Evolutionary conservation across 2,888 invertebrate genomes (phyloP), one percentile per base, ranked within the genome.

Genomic region (Lasius platythorax): DNA sequence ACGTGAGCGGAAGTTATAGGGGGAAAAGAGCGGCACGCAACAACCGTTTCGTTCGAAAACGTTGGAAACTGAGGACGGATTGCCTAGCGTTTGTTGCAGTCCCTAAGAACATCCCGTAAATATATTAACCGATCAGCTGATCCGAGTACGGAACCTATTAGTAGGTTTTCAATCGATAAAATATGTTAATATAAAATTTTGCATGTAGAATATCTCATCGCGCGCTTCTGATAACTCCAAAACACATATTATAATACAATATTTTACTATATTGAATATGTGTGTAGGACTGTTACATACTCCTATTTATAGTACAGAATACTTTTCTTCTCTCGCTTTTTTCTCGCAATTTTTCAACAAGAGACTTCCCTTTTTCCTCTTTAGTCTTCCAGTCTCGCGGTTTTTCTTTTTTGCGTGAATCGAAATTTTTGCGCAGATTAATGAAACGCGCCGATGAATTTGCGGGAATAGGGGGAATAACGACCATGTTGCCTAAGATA

Each of bases 401-500:
- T 33, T n/a, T 56, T n/a, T n/a, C 23, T 75, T 76, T 66, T 37
- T 46, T 46, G 23, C 8, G 53, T 37, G 74, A 87, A 87, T 85
- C 63, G 87, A 85, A 88, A 89, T 85, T 85, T 53, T 85, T 53
- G 64, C 46, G 61, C 18, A 43, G 30, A 37, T 64, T 78, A 56
- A 81, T 81, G 73, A 81, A 81, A 61, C 79, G 46, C 70, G 11
- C 61, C 46, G 68, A 86, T 23, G 33, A 72, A 28, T n/a, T 2
- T 12, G 50, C 43, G 84, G 84, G 23, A 23, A 23, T 70, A 74
- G 75, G 82, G 68, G 58, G 82, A 88, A 86, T 87, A 89, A 89
- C 83, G 84, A 82, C 63, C 63, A 63, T 74, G 85, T 46, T 53
- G 43, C 53, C 64, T 63, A 78, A 83, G 85, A 82, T 84, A 82